Conservation (phyloP, 2,888 invertebrate species). For the Erebia palarica region DNA sequence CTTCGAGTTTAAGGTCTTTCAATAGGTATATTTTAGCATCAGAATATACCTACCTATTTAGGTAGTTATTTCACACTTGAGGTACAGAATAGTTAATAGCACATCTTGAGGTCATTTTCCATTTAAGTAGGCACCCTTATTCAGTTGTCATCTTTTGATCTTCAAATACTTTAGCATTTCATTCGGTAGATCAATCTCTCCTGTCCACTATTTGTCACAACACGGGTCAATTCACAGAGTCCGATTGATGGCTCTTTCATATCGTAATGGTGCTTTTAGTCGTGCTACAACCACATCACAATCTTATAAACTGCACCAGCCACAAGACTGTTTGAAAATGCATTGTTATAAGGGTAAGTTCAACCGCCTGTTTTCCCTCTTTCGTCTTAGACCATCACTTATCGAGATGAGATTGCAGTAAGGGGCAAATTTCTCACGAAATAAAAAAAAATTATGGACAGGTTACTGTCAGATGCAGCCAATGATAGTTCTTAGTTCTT, state of each 20-base stretch:
- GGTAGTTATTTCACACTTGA: background rate
- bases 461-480: too few relatives aligned
- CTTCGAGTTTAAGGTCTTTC: background rate
- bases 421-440: too few relatives aligned
- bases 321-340: too few relatives aligned
- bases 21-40: background rate
- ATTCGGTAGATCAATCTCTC: constrained; percentile 30
- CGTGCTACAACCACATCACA: too few relatives aligned
- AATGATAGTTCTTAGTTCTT: too few relatives aligned
- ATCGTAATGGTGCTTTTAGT: background rate
- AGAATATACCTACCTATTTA: background rate
- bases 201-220: constrained; percentile 18
- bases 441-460: too few relatives aligned
- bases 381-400: too few relatives aligned
- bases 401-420: too few relatives aligned
- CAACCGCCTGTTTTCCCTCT: too few relatives aligned
- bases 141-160: constrained; percentile 23
- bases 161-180: constrained; percentile 20
- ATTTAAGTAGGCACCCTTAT: background rate
- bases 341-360: too few relatives aligned
- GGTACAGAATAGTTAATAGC: too few relatives aligned
- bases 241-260: constrained; percentile 25
- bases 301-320: too few relatives aligned
- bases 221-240: constrained; percentile 29
- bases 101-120: constrained; percentile 1